phyloP scores from a whole-genome alignment of 2,797 vertebrate genomes.

The Hypotaenidia philippensis region DNA sequence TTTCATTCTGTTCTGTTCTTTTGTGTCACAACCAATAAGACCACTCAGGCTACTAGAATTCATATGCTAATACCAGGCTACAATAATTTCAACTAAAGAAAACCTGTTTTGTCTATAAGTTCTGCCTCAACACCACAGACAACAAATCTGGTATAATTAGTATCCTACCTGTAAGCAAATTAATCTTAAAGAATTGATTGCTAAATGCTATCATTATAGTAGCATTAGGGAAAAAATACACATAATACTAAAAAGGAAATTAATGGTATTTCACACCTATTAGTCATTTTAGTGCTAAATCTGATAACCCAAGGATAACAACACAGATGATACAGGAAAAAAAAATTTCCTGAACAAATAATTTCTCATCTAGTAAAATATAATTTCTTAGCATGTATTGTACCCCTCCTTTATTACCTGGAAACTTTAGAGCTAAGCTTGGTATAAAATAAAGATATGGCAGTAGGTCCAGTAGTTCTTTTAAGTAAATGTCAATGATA shows the following conservation, averaged over 20 bases:
- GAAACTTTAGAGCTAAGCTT: not conserved
- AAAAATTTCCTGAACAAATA: not conserved
- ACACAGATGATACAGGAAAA: not conserved
- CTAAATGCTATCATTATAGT: not conserved
- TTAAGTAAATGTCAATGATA: not conserved
- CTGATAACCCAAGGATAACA: not conserved
- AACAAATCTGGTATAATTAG: not conserved
- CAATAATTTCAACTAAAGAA: not conserved
- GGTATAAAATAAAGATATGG: not conserved
- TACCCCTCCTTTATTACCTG: not conserved
- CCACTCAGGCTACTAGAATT: not conserved
- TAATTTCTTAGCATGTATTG: not conserved
- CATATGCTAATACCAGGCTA: not conserved
- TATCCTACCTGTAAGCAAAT: not conserved
- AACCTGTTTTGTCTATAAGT: not conserved
- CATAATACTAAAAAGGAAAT: not conserved
- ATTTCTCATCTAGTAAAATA: not conserved
- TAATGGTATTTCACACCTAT: not conserved
- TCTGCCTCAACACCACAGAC: not conserved
- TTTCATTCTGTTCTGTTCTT: not conserved
- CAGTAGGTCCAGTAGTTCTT: not conserved
- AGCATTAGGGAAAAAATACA: not conserved
- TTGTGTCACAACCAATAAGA: accelerated
- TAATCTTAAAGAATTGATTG: not conserved
- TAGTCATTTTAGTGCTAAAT: not conserved